Base-by-base conservation (phyloP, 2,113 vertebrate genomes). In the Amblyopsis rosae region DNA sequence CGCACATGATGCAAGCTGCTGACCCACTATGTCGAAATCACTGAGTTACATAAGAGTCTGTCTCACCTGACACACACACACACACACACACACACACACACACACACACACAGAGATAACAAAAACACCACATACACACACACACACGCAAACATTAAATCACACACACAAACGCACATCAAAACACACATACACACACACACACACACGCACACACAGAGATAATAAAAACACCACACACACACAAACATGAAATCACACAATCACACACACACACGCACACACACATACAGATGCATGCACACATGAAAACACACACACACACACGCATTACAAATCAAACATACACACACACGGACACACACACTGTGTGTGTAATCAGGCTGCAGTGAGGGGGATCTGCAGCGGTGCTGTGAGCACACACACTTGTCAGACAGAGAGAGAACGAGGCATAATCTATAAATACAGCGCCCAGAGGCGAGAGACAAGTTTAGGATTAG, bases 401-500 rank as follows among this genome's bases (percentile, higher is more conserved):
- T 61, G 76, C 72, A 64, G 75, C 70, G 70, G 67, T 73, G 69
- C 67, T 15, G 60, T 73, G 59, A 47, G 64, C 66, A 70, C 64
- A 72, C 73, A 79, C 77, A 79, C 69, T 81, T 82, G 79, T 85
- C 73, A 69, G 70, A 82, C 50, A 59, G 68, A 66, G 46, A 79
- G 50, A 70, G 49, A 75, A 82, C 63, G 1, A 11, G 45, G 62
- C 72, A 61, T 45, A 62, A 62, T 73, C 87, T 87, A 86, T 86
- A 89, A 84, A 86, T 83, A 83, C 73, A 67, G 80, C 80, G 62
- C 81, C 71, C 51, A 1, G 70, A 67, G 59, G 70, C 32, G 33
- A 80, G 75, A 71, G 83, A 86, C 81, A 70, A 82, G 76, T 56
- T 0, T 12, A 70, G 75, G 80, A 87, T 87, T 80, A 86, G 82